Evolutionary conservation across 2,888 invertebrate species (phyloP).

Genomic region (Calephelis perditalis): DNA sequence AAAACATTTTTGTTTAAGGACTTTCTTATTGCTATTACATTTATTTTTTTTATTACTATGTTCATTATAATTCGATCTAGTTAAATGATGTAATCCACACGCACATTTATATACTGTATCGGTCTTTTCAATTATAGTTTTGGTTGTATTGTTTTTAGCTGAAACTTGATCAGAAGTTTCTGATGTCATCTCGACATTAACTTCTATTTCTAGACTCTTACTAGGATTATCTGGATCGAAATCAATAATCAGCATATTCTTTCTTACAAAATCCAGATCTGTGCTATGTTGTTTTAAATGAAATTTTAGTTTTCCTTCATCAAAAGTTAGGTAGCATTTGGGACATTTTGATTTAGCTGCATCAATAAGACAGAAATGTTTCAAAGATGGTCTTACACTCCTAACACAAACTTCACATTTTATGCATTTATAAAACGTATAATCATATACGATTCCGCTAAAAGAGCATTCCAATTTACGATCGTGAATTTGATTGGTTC

Average conservation of each 20-base stretch:
- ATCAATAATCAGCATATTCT: conserved; percentile 42
- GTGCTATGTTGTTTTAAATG: conserved; percentile 47
- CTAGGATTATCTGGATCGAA: conserved; percentile 29
- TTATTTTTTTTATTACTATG: conserved; percentile 38
- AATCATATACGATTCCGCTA: conserved; percentile 46
- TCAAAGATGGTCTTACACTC: conserved; percentile 30
- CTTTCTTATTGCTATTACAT: conserved; percentile 23
- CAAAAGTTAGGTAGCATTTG: conserved; percentile 46
- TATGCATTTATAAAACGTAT: conserved; percentile 48
- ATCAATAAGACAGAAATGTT: conserved; percentile 43
- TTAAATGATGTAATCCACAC: conserved; percentile 53
- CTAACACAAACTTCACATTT: conserved; percentile 46
- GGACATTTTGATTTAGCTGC: conserved; percentile 41
- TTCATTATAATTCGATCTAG: conserved; percentile 36
- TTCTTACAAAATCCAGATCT: conserved; percentile 41
- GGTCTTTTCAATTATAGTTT: conserved; percentile 22
- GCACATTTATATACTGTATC: conserved; percentile 48
- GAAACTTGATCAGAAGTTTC: neutral
- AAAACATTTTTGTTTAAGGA: conserved; percentile 46
- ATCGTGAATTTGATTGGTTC: neutral
- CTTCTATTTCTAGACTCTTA: conserved; percentile 4
- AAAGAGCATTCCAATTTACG: conserved; percentile 33
- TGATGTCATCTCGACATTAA: neutral
- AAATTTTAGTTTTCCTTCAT: conserved; percentile 37
- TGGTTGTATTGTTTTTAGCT: neutral